These are phyloP conservation scores for Parnassius apollo DNA, from an alignment of 2,888 invertebrate genomes.

Conservation along the genomic window DNA sequence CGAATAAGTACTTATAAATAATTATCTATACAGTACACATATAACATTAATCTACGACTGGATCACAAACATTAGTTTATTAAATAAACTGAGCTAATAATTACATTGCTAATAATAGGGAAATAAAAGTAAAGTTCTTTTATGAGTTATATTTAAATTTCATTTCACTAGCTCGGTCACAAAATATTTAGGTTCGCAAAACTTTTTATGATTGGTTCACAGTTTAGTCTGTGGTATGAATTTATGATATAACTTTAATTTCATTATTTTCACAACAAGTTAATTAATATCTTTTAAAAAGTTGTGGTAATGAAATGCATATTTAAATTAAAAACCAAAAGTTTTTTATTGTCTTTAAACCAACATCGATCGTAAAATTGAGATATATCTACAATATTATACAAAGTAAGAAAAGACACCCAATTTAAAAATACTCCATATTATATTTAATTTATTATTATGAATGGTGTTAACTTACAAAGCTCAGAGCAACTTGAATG, in stretches of 20 bases:
- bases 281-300: too few relatives aligned
- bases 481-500: conserved; percentile 23
- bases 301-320: too few relatives aligned
- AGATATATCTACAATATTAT: conserved; percentile 1
- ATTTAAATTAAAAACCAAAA: conserved; percentile 3
- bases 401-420: conserved; percentile 15
- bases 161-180: neutral
- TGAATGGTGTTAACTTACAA: conserved; percentile 21
- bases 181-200: neutral
- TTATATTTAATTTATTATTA: conserved; percentile 10
- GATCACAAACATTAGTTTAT: neutral
- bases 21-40: conserved; percentile 21
- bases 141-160: neutral
- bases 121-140: neutral
- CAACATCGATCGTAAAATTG: conserved; percentile 6
- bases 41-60: neutral
- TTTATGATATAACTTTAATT: neutral
- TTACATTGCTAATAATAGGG: neutral
- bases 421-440: conserved; percentile 2
- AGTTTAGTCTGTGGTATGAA: neutral
- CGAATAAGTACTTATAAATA: conserved; percentile 15
- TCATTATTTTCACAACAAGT: too few relatives aligned
- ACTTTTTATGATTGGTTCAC: neutral
- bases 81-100: neutral
- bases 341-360: conserved; percentile 16